Evolutionary conservation across 2,113 vertebrate genomes (phyloP).

Genomic region (Rhabdornis inornatus): DNA sequence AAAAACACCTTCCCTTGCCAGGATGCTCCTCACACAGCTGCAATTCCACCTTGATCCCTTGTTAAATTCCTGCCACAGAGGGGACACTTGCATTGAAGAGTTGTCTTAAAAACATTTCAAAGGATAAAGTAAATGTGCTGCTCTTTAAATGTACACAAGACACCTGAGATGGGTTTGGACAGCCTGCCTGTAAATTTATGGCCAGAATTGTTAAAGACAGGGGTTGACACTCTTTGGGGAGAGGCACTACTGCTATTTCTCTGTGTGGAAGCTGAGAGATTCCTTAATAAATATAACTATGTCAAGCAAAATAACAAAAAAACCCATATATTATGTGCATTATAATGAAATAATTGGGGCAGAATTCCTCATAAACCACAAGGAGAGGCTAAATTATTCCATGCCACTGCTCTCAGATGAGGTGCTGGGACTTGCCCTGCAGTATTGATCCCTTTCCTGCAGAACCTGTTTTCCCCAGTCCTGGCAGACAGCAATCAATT

Average conservation of each 20-base stretch:
- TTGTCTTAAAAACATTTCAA: not conserved
- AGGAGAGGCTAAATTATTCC: not conserved
- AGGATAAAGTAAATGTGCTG: not conserved
- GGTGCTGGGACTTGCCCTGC: not conserved
- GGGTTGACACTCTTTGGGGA: not conserved
- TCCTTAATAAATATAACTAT: not conserved
- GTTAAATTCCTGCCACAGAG: not conserved
- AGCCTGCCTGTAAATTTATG: not conserved
- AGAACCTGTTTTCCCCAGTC: not conserved
- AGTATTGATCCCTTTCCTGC: not conserved
- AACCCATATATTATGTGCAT: rapidly evolving
- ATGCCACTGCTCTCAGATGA: not conserved
- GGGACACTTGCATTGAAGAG: not conserved
- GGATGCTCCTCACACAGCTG: not conserved
- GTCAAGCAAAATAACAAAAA: not conserved
- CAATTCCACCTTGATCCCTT: not conserved
- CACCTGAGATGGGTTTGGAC: not conserved
- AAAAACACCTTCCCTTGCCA: not conserved
- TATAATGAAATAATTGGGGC: not conserved
- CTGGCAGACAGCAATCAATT: not conserved
- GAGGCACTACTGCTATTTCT: not conserved
- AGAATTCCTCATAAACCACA: not conserved
- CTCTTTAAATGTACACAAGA: not conserved
- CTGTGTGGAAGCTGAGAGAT: not conserved
- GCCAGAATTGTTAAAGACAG: not conserved